Base-by-base conservation (phyloP, 1,140 invertebrate genomes). In the Oscheius sp. region DNA sequence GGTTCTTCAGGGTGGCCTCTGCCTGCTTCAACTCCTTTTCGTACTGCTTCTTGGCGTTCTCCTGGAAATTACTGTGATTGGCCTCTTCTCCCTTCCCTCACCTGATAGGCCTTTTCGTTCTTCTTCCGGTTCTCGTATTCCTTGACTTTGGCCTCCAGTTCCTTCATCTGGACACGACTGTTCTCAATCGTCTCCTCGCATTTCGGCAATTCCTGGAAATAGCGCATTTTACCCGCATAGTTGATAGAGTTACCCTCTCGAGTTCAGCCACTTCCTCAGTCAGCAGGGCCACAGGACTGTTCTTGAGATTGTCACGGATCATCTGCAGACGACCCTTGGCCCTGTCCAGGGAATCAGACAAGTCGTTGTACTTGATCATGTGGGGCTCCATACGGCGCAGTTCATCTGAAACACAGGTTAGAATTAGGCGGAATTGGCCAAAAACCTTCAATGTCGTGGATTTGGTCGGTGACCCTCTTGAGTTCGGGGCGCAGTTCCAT, bases 21-120 rank as follows among this genome's bases (percentile, higher is more conserved):
- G 77, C 72, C 31, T 80, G 61, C 38, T 70, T 73, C 66, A 79
- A 55, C 35, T 79, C 72, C 32, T 80, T 73, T 52, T 82, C 42
- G 7, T 66, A 75, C 35, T 79, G 77, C 20, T 65, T 77, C 35
- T 80, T 82, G 59, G 82, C 77, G 1, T 69, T 72, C 18, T 77
- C 79, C 58, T 71, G 31, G 36, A 77, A 67, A 23, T 45, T n/a
- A n/a, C n/a, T n/a, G n/a, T n/a, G n/a, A n/a, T n/a, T n/a, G n/a
- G n/a, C n/a, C n/a, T n/a, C n/a, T n/a, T n/a, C n/a, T n/a, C n/a
- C n/a, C n/a, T n/a, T n/a, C n/a, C n/a, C 61, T 10, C n/a, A 63
- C 23, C 15, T 10, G 10, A 34, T 32, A 34, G n/a, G 66, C 64
- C 29, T 73, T 55, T 28, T 76, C 74, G 29, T 74, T 55, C 32